Evolutionary conservation across 2,113 vertebrate species (phyloP).

Genomic region (Cinclus mexicanus): DNA sequence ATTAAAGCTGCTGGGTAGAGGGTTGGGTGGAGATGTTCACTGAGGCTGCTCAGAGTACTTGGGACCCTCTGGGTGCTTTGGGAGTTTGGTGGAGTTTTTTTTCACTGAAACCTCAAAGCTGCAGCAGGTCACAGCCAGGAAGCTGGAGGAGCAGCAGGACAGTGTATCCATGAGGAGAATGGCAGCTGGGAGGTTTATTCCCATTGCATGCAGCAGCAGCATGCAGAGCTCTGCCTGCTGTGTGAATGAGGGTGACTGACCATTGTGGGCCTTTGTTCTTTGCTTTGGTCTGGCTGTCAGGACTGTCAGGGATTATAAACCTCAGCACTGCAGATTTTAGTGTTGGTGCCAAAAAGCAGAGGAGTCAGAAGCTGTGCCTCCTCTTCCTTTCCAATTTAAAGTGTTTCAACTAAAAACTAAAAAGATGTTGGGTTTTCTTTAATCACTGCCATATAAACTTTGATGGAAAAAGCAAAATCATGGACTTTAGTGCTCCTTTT

Average conservation of each 20-base stretch:
- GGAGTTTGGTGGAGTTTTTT: neutral
- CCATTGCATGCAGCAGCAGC: neutral
- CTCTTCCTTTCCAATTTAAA: neutral
- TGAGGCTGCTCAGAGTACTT: neutral
- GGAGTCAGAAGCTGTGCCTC: neutral
- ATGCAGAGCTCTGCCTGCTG: neutral
- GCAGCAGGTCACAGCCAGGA: neutral
- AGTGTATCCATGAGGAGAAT: neutral
- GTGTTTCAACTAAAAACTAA: neutral
- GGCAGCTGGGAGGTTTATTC: neutral
- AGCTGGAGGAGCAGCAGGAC: neutral
- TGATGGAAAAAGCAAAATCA: neutral
- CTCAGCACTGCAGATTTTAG: neutral
- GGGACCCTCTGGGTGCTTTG: no score
- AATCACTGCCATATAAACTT: neutral
- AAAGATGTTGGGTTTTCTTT: neutral
- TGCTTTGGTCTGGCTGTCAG: neutral
- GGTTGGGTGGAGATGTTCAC: neutral
- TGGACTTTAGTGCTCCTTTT: neutral
- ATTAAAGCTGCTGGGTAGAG: neutral
- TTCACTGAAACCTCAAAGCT: neutral
- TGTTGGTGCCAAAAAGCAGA: neutral
- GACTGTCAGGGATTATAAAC: neutral
- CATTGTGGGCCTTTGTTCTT: neutral
- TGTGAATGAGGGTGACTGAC: neutral